Percentiles rank a stretch among this genome's conserved stretches.
phyloP scores from a whole-genome alignment of 2,797 vertebrate genomes.

The Sciurus vulgaris region DNA sequence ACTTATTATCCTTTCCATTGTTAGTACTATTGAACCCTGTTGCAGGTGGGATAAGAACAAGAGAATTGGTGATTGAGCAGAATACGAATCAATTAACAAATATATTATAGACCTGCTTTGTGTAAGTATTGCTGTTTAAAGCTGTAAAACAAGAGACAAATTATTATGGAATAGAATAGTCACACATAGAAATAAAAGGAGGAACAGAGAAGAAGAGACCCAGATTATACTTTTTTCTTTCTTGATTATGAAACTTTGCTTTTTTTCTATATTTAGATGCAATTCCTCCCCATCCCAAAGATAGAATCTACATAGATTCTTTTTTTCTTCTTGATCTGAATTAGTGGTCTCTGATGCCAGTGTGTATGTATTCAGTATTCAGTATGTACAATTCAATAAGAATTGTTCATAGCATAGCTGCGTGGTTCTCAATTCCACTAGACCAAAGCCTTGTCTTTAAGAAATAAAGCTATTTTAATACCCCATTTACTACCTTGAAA shows the following conservation, averaged over 20 bases:
- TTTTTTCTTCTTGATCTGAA: neutral
- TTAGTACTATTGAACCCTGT: conserved; percentile 62
- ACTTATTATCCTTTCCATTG: conserved; percentile 69
- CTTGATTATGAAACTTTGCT: neutral
- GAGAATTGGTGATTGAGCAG: conserved; percentile 32
- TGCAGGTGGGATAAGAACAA: conserved; percentile 27
- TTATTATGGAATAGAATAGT: neutral
- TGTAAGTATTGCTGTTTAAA: neutral
- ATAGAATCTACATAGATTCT: neutral
- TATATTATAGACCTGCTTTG: neutral
- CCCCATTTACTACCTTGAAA: conserved; percentile 5
- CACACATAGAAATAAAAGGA: neutral
- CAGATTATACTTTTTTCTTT: neutral
- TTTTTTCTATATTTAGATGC: neutral
- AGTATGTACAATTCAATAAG: conserved; percentile 45
- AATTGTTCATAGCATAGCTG: neutral
- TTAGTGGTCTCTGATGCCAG: neutral
- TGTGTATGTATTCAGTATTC: conserved; percentile 28
- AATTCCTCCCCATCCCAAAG: neutral
- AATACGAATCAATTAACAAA: conserved; percentile 67
- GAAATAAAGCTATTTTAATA: neutral
- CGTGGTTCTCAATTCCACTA: neutral
- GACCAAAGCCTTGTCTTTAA: neutral
- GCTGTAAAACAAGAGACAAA: conserved; percentile 20
- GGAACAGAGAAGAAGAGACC: neutral